These are phyloP conservation scores for Pica pica DNA, from an alignment of 2,113 vertebrate species.

Conservation along the genomic window DNA sequence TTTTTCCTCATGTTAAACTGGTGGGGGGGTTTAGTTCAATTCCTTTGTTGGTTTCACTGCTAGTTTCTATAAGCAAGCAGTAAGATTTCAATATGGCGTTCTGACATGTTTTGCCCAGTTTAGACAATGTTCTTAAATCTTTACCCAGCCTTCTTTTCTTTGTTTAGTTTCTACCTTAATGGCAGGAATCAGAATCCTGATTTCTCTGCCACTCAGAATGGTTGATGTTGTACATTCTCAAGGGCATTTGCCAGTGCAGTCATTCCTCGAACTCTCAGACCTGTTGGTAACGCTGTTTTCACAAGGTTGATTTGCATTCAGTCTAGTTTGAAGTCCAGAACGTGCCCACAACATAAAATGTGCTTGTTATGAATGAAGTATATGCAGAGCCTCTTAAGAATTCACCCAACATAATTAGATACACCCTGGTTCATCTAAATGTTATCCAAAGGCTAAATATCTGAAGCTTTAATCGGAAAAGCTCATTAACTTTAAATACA, in stretches of 20 bases:
- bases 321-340: conserved; percentile 24
- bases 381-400: conserved; percentile 57
- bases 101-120: neutral
- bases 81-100: neutral
- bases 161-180: neutral
- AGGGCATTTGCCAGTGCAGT: neutral
- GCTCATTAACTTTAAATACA: conserved; percentile 75
- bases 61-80: neutral
- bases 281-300: conserved; percentile 7
- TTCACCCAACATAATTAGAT: conserved; percentile 67
- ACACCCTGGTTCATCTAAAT: conserved; percentile 63
- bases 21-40: neutral
- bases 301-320: conserved; percentile 35
- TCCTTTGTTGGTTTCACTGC: neutral
- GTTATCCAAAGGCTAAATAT: conserved; percentile 75
- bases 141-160: neutral
- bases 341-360: conserved; percentile 24
- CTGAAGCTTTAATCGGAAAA: conserved; percentile 74
- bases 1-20: neutral
- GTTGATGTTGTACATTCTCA: neutral
- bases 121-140: neutral
- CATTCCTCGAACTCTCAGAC: neutral
- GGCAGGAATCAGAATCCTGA: neutral
- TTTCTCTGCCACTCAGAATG: neutral
- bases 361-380: conserved; percentile 51